Evolutionary conservation across 2,113 vertebrate species (phyloP).

Genomic region (Cyanistes caeruleus): DNA sequence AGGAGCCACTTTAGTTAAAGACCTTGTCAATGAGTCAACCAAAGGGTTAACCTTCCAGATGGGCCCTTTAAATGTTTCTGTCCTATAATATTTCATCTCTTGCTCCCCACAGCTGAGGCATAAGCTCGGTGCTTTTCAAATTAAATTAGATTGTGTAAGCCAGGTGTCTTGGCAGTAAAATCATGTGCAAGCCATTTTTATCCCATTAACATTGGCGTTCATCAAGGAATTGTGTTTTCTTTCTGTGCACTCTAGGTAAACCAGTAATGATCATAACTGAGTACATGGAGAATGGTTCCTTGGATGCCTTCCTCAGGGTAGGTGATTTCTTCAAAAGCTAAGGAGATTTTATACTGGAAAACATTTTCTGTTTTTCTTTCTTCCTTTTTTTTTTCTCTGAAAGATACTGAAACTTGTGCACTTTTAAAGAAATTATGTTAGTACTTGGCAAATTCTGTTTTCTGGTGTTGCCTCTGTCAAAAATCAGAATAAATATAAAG

Average conservation of each 20-base stretch:
- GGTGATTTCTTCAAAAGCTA: constrained; percentile 72
- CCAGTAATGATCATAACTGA: constrained; percentile 99
- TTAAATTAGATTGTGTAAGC: constrained; percentile 79
- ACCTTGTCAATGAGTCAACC: constrained; percentile 65
- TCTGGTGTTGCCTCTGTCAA: background rate
- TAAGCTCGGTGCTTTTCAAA: constrained; percentile 75
- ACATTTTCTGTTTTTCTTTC: background rate
- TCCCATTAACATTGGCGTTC: constrained; percentile 75
- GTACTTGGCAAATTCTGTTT: background rate
- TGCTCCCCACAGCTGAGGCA: constrained; percentile 74
- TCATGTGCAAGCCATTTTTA: constrained; percentile 75
- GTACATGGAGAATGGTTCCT: constrained; percentile 98
- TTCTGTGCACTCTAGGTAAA: constrained; percentile 87
- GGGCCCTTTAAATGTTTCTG: constrained; percentile 60
- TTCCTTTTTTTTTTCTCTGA: background rate
- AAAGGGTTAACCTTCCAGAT: constrained; percentile 81
- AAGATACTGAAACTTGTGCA: background rate
- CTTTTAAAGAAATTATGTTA: background rate
- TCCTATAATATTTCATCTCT: constrained; percentile 77
- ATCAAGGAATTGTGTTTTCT: constrained; percentile 73
- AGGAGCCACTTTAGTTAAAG: constrained; percentile 67
- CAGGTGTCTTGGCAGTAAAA: constrained; percentile 80
- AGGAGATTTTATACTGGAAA: background rate
- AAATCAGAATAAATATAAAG: background rate
- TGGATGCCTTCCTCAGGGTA: constrained; percentile 98